Base-by-base conservation (phyloP, 23 tunicate genomes). In the Clavelina lepadiformis region DNA sequence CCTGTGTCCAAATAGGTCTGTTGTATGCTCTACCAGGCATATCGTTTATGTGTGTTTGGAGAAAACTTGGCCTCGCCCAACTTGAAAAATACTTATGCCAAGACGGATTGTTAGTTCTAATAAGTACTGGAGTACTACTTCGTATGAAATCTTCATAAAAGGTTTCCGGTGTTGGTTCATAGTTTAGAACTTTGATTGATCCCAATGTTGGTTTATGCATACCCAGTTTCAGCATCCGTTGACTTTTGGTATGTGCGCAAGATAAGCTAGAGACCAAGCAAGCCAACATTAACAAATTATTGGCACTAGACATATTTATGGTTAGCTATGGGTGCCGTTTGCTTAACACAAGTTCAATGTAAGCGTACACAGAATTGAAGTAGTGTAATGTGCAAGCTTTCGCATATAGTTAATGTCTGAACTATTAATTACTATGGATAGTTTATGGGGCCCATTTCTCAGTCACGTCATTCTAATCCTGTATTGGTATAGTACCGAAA, bases 1-100 rank as follows among this genome's bases (percentile, higher is more conserved):
- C 53, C 5, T 37, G 2, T 21, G 76, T 71, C 76, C 76, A 71
- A 18, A 56, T 37, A 2, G 65, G 11, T 22, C 76, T 35, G 18
- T 33, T 55, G 65, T 55, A 71, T 53, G 76, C 64, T 55, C 47
- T 71, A 2, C 76, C 76, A 56, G 26, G 13, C 2, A 19, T 26
- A 3, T 71, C 45, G 2, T 30, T 29, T 2, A 55, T 21, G 33
- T 54, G 50, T 55, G 56, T 57, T n/a, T 7, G 13, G 18, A 71
- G 18, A 35, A 37, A 18, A 35, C 19, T 13, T 35, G 35, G 5
- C 8, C 37, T 22, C 5, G n/a, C 21, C 5, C 20, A 19, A 4
- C 15, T n/a, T 13, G 28, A 26, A 55, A 71, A 2, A 2, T 31
- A 8, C 19, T 55, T 36, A 22, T 23, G 44, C 76, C 76, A 71